Conservation (phyloP, 2,888 invertebrate genomes). For the Mimas tiliae region DNA sequence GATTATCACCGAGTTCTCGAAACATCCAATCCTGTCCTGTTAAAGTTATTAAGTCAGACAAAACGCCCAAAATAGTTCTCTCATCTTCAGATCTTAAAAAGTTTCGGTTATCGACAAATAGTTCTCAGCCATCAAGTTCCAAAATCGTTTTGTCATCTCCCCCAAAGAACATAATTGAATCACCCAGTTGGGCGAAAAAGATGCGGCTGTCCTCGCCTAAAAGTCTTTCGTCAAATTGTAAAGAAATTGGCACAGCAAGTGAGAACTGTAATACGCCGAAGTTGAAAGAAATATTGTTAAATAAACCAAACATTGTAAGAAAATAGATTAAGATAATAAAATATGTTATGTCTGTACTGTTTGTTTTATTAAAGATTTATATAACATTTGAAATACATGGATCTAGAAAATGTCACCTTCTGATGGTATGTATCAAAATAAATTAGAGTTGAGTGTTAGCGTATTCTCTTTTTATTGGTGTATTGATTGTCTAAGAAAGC, state of each 20-base stretch:
- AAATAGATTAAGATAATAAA: background rate
- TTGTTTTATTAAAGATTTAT: too few species aligned
- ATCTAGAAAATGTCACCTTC: too few species aligned
- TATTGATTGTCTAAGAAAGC: too few species aligned
- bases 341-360: too few species aligned
- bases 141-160: background rate
- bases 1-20: constrained; percentile 29
- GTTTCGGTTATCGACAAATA: background rate
- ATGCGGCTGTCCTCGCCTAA: background rate
- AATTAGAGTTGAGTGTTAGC: too few species aligned
- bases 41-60: background rate
- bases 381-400: too few species aligned
- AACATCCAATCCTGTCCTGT: background rate
- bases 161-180: background rate
- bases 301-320: background rate
- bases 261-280: background rate
- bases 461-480: too few species aligned
- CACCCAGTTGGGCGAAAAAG: background rate
- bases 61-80: background rate
- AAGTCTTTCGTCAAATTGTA: background rate
- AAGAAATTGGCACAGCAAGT: background rate
- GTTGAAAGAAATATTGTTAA: constrained; percentile 9
- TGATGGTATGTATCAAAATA: too few species aligned
- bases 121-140: background rate
- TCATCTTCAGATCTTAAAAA: background rate